A percentile compares a stretch with the other conserved stretches of the same genome.
Evolutionary conservation across 2,888 invertebrate species (phyloP).

Genomic region (Slavum lentiscoides): DNA sequence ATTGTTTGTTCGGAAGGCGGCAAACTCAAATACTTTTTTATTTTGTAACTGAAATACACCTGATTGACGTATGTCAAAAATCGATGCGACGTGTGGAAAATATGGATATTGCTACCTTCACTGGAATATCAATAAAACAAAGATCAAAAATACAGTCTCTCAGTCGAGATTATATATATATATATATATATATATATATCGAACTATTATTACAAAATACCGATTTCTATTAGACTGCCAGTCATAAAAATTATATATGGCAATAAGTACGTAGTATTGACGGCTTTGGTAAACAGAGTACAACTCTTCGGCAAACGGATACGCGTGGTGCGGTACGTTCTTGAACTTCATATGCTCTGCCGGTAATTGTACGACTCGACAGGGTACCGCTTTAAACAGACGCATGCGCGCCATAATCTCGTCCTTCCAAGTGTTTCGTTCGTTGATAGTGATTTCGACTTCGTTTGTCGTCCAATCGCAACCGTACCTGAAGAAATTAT

Average conservation of each 20-base stretch:
- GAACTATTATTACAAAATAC: neutral
- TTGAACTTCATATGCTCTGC: constrained; percentile 2
- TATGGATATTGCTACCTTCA: neutral
- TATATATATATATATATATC: too few species aligned
- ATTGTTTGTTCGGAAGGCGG: constrained; percentile 1
- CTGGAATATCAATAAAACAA: constrained; percentile 20
- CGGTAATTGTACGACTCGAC: constrained; percentile 13
- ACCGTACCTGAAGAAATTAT: constrained; percentile 18
- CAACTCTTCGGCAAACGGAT: constrained; percentile 19
- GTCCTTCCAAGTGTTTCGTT: constrained; percentile 35
- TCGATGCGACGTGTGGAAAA: constrained; percentile 9
- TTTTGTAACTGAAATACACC: constrained; percentile 38
- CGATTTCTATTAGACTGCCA: neutral
- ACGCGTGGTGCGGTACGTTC: constrained; percentile 30
- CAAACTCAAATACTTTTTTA: constrained; percentile 21
- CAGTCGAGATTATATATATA: too few species aligned
- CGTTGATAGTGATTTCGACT: constrained; percentile 13
- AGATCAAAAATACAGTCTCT: too few species aligned
- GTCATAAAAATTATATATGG: neutral
- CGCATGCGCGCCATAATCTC: constrained; percentile 12
- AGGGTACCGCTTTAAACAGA: neutral
- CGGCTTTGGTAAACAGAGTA: constrained; percentile 11
- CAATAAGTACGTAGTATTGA: constrained; percentile 15
- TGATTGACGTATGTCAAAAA: constrained; percentile 19
- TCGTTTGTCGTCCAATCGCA: neutral